These are phyloP conservation scores for Maccullochella peelii DNA, from an alignment of 2,113 vertebrate genomes.

Conservation along the genomic window DNA sequence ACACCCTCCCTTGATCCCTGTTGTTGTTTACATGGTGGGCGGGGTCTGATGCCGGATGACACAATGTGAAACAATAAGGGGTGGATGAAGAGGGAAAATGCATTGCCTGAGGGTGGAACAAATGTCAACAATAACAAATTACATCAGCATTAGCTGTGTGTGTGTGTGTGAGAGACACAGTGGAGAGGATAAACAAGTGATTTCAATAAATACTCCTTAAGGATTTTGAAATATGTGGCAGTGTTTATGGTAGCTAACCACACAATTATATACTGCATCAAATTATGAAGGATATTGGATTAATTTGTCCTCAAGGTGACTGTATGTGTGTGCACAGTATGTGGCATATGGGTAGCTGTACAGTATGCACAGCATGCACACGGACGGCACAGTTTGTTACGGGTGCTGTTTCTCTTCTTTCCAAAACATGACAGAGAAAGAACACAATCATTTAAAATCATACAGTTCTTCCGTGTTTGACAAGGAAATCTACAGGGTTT, in stretches of 20 bases:
- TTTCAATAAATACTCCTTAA: background rate
- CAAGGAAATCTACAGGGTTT: slow-evolving; percentile 11
- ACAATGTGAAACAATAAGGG: slow-evolving; percentile 50
- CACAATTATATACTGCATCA: slow-evolving; percentile 1
- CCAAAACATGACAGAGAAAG: background rate
- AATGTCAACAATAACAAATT: slow-evolving; percentile 69
- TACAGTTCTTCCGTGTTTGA: slow-evolving; percentile 15
- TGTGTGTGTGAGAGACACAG: slow-evolving; percentile 16
- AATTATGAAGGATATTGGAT: slow-evolving; percentile 11
- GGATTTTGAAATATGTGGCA: slow-evolving; percentile 11
- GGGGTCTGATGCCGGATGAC: slow-evolving; percentile 32
- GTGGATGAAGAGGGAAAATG: slow-evolving; percentile 50
- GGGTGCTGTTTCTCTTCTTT: background rate
- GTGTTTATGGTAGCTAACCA: background rate
- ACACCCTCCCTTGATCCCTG: too few species aligned
- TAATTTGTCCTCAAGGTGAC: background rate
- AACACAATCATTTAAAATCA: slow-evolving; percentile 2
- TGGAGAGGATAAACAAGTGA: background rate
- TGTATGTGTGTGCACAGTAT: background rate
- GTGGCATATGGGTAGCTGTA: background rate
- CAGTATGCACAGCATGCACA: background rate
- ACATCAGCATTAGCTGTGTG: slow-evolving; percentile 44
- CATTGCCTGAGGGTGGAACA: slow-evolving; percentile 55
- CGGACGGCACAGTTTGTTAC: background rate
- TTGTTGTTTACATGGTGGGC: slow-evolving; percentile 17